Conservation (phyloP, 2,113 vertebrate species). For the Alosa alosa region DNA sequence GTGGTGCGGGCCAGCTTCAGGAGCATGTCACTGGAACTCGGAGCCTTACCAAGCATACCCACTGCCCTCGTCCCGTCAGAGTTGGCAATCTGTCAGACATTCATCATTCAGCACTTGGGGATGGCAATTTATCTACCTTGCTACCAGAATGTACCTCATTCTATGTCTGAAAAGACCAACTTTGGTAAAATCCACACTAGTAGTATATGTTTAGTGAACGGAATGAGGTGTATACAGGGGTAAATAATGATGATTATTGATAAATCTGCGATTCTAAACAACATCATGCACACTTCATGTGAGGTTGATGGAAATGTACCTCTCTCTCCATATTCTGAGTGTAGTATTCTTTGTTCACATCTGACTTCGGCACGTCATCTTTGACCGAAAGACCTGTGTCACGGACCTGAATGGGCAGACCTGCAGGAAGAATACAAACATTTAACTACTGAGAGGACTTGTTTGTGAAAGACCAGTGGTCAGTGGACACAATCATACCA, state of each 20-base stretch:
- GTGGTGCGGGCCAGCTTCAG: slow-evolving; percentile 95
- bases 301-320: slow-evolving; percentile 60
- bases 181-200: not conserved
- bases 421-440: slow-evolving; percentile 61
- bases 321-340: slow-evolving; percentile 99
- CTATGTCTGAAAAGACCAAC: not conserved
- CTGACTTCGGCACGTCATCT: slow-evolving; percentile 95
- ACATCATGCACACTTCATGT: not conserved
- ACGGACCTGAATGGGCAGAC: slow-evolving; percentile 95
- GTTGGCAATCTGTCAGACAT: slow-evolving; percentile 80
- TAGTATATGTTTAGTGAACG: not conserved
- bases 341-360: slow-evolving; percentile 98
- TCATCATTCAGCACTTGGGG: not conserved
- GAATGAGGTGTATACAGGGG: not conserved
- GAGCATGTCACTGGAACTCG: slow-evolving; percentile 94
- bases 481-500: slow-evolving; percentile 69
- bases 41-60: slow-evolving; percentile 89
- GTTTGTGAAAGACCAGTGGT: not conserved
- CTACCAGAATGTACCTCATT: too few species aligned
- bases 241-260: too few species aligned
- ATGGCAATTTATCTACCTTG: not conserved
- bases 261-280: too few species aligned
- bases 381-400: slow-evolving; percentile 92
- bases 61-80: slow-evolving; percentile 90
- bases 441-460: not conserved